phyloP scores from a whole-genome alignment of 2,113 vertebrate genomes.

The Zapus hudsonius region DNA sequence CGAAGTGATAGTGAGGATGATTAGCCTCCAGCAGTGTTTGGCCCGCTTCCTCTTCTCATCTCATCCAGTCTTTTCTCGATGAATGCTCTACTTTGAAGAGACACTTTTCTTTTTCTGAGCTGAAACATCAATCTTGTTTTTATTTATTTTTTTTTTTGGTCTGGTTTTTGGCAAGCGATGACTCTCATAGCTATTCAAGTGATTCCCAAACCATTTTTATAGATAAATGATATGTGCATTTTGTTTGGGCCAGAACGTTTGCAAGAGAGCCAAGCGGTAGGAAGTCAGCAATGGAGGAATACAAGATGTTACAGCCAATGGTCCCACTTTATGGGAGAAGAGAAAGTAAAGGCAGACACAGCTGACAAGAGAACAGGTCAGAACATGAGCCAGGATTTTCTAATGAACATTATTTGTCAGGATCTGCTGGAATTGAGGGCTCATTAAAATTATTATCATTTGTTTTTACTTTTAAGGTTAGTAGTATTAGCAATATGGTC shows the following conservation, averaged over 20 bases:
- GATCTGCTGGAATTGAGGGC: neutral
- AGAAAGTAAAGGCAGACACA: neutral
- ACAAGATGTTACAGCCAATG: neutral
- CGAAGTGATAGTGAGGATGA: neutral
- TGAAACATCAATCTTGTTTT: neutral
- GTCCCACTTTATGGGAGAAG: neutral
- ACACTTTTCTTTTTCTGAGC: neutral
- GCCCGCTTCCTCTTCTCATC: neutral
- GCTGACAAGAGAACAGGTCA: neutral
- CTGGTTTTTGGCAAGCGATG: neutral
- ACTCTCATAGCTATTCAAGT: neutral
- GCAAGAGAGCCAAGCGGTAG: neutral
- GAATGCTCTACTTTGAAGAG: neutral
- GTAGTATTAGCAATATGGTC: neutral
- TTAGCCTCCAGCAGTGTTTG: neutral
- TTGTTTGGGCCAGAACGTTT: slow-evolving; percentile 6
- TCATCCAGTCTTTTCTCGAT: neutral
- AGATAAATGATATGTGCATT: neutral
- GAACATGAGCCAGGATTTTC: neutral
- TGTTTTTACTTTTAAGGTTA: neutral
- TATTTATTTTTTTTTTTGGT: neutral
- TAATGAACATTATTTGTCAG: neutral
- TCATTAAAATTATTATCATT: neutral
- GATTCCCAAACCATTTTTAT: slow-evolving; percentile 5
- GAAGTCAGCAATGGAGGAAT: neutral